These are phyloP conservation scores for Anolis apletophallus DNA, from an alignment of 2,797 vertebrate species.

Conservation along the genomic window DNA sequence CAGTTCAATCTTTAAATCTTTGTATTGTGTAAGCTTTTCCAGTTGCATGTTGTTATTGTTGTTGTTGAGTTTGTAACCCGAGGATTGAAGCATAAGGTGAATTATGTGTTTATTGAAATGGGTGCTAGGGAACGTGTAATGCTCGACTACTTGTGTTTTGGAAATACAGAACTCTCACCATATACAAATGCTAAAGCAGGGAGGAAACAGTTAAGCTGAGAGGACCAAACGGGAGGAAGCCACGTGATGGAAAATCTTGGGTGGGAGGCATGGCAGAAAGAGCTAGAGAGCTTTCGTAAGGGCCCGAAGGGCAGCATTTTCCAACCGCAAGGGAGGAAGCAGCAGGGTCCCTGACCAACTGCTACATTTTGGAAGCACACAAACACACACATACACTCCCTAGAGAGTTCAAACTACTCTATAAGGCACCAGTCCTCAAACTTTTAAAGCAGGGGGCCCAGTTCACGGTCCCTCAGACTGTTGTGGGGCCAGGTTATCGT, in stretches of 20 bases:
- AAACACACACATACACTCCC: neutral
- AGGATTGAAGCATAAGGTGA: neutral
- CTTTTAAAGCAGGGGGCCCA: no score
- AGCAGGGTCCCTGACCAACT: slow-evolving; percentile 76
- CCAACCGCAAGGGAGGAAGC: slow-evolving; percentile 93
- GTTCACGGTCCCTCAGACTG: no score
- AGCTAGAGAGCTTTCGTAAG: slow-evolving; percentile 87
- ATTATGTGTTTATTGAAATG: neutral
- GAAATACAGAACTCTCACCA: neutral
- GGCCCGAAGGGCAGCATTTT: slow-evolving; percentile 83
- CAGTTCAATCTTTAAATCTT: no score
- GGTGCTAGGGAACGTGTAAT: neutral
- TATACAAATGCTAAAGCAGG: slow-evolving; percentile 13
- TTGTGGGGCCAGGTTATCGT: no score
- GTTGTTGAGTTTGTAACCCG: no score
- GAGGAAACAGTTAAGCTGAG: slow-evolving; percentile 71
- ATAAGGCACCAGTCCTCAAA: no score
- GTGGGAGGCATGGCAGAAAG: slow-evolving; percentile 73
- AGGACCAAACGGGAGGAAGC: slow-evolving; percentile 74
- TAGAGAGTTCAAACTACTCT: neutral
- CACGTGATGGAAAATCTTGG: slow-evolving; percentile 85
- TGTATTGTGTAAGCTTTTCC: no score
- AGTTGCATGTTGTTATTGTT: no score
- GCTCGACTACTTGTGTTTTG: neutral
- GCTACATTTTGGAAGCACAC: slow-evolving; percentile 35